Evolutionary conservation across 2,888 invertebrate genomes (phyloP), one percentile per base, ranked within the genome.

Genomic region (Bombyx huttoni): DNA sequence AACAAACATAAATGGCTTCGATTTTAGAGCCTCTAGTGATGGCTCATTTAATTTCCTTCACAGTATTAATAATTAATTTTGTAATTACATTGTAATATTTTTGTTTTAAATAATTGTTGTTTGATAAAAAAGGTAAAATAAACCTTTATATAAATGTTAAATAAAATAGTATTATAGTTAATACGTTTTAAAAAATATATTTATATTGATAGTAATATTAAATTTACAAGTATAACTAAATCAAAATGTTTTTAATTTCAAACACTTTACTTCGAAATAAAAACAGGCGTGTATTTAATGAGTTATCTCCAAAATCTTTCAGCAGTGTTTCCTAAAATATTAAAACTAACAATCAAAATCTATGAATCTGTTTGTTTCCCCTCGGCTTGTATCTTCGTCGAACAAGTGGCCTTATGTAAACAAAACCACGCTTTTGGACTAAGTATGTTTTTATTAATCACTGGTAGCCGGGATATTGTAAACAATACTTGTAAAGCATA

Each of bases 381-480:
- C 74, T 59, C 57, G 60, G 67, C 64, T 64, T 69, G 64, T 70
- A 63, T 64, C 67, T 62, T 62, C 60, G 60, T 60, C 67, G 64
- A 73, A 78, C 80, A 79, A 82, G 80, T 81, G 78, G 69, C 62
- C 61, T 53, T 69, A 67, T 60, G 65, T 78, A 81, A 83, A 82
- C 79, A 83, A 64, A 63, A 55, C 58, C 52, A 56, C 55, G 59
- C 55, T 63, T 24, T 24, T 59, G 59, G 58, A 59, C 55, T 63
- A 61, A 67, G 65, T 66, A 64, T 75, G 71, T 76, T 78, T 78
- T 69, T 69, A 70, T 69, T 73, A 68, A 68, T 69, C 64, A 65
- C 59, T 63, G 63, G 59, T 56, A 64, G 67, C 64, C 58, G 65
- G 64, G 68, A 70, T 65, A 54, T 53, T 65, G 68, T 78, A 75